Base-by-base conservation (phyloP, 2,888 invertebrate species). In the Nomada hirtipes region DNA sequence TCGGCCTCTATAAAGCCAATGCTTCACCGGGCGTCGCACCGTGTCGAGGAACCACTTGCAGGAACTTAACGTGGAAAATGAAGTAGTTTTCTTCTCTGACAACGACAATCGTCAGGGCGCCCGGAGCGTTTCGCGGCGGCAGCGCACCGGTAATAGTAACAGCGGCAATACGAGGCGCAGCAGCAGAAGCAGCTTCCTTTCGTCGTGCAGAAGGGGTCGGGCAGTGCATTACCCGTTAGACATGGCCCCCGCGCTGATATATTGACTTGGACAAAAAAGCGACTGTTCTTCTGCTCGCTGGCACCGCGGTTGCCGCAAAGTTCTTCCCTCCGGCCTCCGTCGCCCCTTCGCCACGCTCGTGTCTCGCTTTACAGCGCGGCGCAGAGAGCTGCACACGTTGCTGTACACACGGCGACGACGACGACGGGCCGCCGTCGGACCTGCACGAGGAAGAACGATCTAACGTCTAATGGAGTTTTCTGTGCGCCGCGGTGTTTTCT, bases 161-260 rank as follows among this genome's bases (percentile, higher is more conserved):
- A 71, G 72, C 52, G 61, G 69, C 44, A 29, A 42, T 65, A 13
- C 68, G 57, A 64, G 59, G n/a, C 44, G 26, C 59, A 20, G 44
- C 53, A 61, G 63, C 76, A 67, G 74, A 84, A 71, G 71, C 76
- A 86, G 84, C 79, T 85, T 88, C 86, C 83, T 88, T 80, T 83
- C 83, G 82, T 83, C 79, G 83, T 84, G 82, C 84, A 83, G 86
- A 86, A 88, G 89, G 85, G 89, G 91, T 91, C 90, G 89, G 83
- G 86, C 86, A 89, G 91, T 90, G 91, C 92, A 92, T 92, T 92
- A 92, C 90, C 92, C 92, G 92, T 92, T 92, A 91, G 92, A 92
- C 92, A 92, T 92, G 92, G 92, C 91, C 92, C 90, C 90, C 90
- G 90, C 90, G 91, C 92, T 92, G 92, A 92, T 92, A 92, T 92